Base-by-base conservation (phyloP, 2,888 invertebrate species). In the Dryocosmus kuriphilus region DNA sequence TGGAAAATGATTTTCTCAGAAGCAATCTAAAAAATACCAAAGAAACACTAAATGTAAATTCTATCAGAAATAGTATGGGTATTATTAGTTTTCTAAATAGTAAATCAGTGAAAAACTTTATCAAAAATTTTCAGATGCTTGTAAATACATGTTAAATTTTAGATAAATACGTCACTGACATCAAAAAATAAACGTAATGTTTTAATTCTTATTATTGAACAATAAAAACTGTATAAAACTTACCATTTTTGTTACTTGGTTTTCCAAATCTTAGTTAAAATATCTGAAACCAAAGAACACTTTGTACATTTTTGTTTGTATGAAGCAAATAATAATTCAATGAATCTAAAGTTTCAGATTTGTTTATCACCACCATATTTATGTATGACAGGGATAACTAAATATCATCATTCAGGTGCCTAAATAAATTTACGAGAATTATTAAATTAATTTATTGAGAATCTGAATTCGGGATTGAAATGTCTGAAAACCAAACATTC, bases 341-440 rank as follows among this genome's bases (percentile, higher is more conserved):
- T 51, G 8, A 16, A 46, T 27, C n/a, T n/a, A 51, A 30, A 0
- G 24, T 71, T 51, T 71, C 71, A 51, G 71, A 71, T n/a, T 27
- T 7, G 22, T 57, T 46, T 71, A 30, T 71, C 71, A 71, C 30
- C 71, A 71, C 30, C 71, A 71, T n/a, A 41, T 51, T 71, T 71
- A 71, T 32, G 30, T 71, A 51, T 71, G 71, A 71, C 51, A 71
- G 71, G 71, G 71, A 71, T 71, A 71, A 71, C 71, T 71, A 51
- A 51, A 41, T 32, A 71, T 71, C 71, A 71, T 71, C 71, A 71
- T 51, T 41, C 8, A 38, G 11, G 8, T 16, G 27, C n/a, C n/a
- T 9, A 41, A 35, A 38, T 14, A 22, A 65, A 65, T 14, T 14
- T 57, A 14, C 14, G 14, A 16, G 46, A 46, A 16, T 46, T 11